Evolutionary conservation across 64 coral and sea anemone genomes (phyloP), one percentile per base, ranked within the genome.

Genomic region (Exaiptasia diaphana): DNA sequence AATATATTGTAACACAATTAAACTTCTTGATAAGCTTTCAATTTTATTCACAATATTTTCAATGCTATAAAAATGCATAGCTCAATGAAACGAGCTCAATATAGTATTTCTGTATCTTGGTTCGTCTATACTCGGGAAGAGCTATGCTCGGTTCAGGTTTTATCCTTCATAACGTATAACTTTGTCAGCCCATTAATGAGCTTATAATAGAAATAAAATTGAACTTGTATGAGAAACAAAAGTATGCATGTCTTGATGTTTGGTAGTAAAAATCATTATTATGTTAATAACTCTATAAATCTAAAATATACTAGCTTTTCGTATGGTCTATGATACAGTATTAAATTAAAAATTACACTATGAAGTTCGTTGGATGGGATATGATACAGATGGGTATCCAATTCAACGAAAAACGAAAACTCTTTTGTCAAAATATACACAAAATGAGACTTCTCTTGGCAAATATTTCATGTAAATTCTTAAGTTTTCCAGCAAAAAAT

Each of bases 331-430:
- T 65, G 12, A 35, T 65, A 65, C 61, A 65, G 32, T n/a, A n/a
- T 65, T 65, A 65, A 65, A 65, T n/a, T 65, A 65, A 65, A 65
- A 65, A 35, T n/a, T n/a, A n/a, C n/a, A n/a, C n/a, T n/a, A n/a
- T n/a, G n/a, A n/a, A n/a, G n/a, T n/a, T n/a, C n/a, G n/a, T n/a
- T n/a, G n/a, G n/a, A n/a, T n/a, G n/a, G n/a, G n/a, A n/a, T n/a
- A n/a, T n/a, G n/a, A n/a, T n/a, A n/a, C n/a, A n/a, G n/a, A n/a
- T n/a, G n/a, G n/a, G n/a, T n/a, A n/a, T n/a, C n/a, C n/a, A n/a
- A n/a, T n/a, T n/a, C n/a, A n/a, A n/a, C n/a, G n/a, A 65, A 65
- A 65, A 35, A 35, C 13, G 38, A 65, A 65, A 65, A 36, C 52
- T 55, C 38, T 65, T 65, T 20, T 36, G 32, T 65, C 38, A 65